Conservation (phyloP, 2,888 invertebrate species). For the Macrophya annulata region DNA sequence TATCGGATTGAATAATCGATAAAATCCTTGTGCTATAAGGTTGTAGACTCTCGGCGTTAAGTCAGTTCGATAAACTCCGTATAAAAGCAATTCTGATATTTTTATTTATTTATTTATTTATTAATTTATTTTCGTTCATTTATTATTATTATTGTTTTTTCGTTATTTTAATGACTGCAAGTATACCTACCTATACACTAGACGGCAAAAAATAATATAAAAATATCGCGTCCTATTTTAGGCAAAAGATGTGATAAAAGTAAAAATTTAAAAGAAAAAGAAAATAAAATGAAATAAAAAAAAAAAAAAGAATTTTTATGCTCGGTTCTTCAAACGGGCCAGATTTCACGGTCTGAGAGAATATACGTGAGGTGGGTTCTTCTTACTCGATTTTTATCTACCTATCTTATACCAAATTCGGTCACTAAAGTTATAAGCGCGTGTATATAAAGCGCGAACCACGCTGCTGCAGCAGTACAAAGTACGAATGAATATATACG, state of each 20-base stretch:
- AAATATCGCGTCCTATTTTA: background rate
- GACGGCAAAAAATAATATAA: background rate
- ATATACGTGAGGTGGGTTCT: background rate
- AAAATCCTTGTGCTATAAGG: background rate
- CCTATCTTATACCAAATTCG: conserved; percentile 10
- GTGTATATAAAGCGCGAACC: background rate
- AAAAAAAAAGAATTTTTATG: background rate
- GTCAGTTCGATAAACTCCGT: conserved; percentile 10
- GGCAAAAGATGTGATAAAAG: no score
- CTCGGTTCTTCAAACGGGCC: conserved; percentile 28
- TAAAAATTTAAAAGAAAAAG: background rate
- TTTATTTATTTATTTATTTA: no score
- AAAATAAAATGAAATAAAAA: background rate
- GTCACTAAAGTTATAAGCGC: conserved; percentile 33
- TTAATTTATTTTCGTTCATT: no score
- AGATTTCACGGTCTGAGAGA: conserved; percentile 38
- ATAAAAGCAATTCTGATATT: background rate
- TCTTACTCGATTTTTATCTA: conserved; percentile 20
- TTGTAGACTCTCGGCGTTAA: background rate
- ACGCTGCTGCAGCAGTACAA: background rate
- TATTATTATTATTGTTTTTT: no score
- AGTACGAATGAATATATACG: background rate
- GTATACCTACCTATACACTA: background rate
- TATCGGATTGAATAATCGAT: conserved; percentile 10
- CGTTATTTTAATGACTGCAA: background rate